A percentile compares a stretch with the other conserved stretches of the same genome.
Conservation (phyloP, 2,888 invertebrate genomes). For the Eudemis profundana region DNA sequence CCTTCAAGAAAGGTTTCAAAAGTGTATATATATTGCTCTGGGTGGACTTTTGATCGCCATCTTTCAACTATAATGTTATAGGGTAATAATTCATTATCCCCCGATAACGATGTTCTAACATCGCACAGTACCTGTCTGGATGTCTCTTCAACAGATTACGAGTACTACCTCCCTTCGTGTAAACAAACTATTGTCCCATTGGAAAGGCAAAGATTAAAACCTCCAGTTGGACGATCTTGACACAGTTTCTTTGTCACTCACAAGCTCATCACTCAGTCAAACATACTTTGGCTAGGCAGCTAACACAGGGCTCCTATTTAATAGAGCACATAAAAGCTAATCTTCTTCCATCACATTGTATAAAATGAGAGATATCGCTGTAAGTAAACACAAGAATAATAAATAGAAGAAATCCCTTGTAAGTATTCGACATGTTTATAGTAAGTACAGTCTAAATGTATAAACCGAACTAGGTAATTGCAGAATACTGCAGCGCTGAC, state of each 20-base stretch:
- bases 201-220: conserved; percentile 9
- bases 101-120: too few species aligned
- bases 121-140: background rate
- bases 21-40: too few species aligned
- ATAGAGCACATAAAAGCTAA: background rate
- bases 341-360: background rate
- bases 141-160: background rate
- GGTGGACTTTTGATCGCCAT: too few species aligned
- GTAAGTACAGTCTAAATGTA: background rate
- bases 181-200: background rate
- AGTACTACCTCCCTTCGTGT: background rate
- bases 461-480: conserved; percentile 8
- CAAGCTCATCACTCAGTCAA: conserved; percentile 23
- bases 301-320: background rate
- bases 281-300: background rate
- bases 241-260: conserved; percentile 28
- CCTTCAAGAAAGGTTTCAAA: too few species aligned
- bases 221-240: conserved; percentile 14
- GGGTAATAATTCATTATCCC: too few species aligned
- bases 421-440: conserved; percentile 11
- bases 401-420: conserved; percentile 14
- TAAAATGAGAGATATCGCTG: too few species aligned
- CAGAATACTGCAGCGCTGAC: conserved; percentile 11
- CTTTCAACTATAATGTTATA: too few species aligned
- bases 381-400: background rate